Base-by-base conservation (phyloP, 2,888 invertebrate species). In the Heteromurus nitidus region DNA sequence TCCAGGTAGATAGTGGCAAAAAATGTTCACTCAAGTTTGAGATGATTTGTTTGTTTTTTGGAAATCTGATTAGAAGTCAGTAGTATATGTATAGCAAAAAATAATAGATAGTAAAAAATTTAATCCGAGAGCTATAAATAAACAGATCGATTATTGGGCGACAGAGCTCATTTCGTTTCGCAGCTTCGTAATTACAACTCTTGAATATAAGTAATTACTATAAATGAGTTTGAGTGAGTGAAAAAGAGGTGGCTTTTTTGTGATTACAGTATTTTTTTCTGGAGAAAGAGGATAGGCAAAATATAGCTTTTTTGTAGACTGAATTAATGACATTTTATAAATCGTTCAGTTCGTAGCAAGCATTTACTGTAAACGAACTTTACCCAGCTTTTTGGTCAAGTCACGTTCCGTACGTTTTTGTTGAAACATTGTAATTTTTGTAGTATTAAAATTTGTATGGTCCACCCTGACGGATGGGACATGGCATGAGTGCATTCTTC, bases 291-390 rank as follows among this genome's bases (percentile, higher is more conserved):
- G 47, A n/a, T 47, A 47, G 47, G 47, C 47, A 47, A n/a, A n/a
- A n/a, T n/a, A n/a, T 47, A 47, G 7, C 24, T 55, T 3, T 55
- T 36, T 55, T 55, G 55, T 22, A 22, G 55, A 55, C 55, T 55
- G 55, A 55, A 55, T 55, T 55, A 13, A 13, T 50, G 50, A 50
- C 53, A 64, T 73, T 62, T 75, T 67, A 55, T 55, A 75, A 55
- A 75, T 74, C 62, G 65, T 74, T n/a, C 65, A 74, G 74, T 74
- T 75, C 69, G 42, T 68, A 31, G 67, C 75, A 67, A 36, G n/a
- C 68, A 62, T 76, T 62, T 76, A 76, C 75, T 60, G 20, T 60
- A 55, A 75, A 64, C 44, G 50, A 26, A 73, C 64, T 30, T 60
- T 58, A 69, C 76, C 62, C 60, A 62, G 13, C 74, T 13, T 75